phyloP scores from a whole-genome alignment of 2,797 vertebrate genomes.

The Diplodus puntazzo region DNA sequence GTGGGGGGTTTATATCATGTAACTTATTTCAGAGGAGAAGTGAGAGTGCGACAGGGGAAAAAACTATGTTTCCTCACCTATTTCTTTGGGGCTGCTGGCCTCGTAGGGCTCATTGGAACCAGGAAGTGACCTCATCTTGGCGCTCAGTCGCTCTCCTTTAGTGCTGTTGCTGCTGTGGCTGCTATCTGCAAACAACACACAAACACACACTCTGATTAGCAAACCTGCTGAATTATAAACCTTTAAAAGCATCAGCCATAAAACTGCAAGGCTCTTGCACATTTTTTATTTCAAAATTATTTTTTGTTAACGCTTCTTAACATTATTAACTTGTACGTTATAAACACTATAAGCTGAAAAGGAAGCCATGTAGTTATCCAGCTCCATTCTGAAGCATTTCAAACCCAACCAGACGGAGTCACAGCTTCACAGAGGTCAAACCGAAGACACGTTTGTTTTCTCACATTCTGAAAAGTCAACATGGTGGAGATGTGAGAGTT shows the following conservation, averaged over 20 bases:
- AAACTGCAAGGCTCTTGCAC: neutral
- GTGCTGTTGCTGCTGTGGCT: conserved; percentile 86
- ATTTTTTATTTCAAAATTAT: neutral
- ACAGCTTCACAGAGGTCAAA: neutral
- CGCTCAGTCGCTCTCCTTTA: conserved; percentile 91
- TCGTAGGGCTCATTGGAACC: conserved; percentile 92
- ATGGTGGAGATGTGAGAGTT: conserved; percentile 19
- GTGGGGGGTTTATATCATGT: neutral
- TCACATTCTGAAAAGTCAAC: conserved; percentile 35
- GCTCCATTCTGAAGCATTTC: neutral
- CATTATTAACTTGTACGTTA: neutral
- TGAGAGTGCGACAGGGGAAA: neutral
- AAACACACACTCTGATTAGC: neutral
- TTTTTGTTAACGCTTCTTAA: no score
- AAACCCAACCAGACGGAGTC: neutral
- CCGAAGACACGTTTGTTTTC: neutral
- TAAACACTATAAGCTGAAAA: neutral
- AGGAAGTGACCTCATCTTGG: conserved; percentile 90
- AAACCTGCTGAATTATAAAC: neutral
- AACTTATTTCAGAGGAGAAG: neutral
- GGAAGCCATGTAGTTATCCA: neutral
- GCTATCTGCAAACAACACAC: conserved; percentile 84
- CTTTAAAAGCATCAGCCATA: neutral
- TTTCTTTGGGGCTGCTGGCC: conserved; percentile 89
- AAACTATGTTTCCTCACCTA: conserved; percentile 85